Percentiles rank a stretch among this genome's conserved stretches.
Evolutionary conservation across 2,113 vertebrate genomes (phyloP).

Genomic region (Ivindomyrus marchei): DNA sequence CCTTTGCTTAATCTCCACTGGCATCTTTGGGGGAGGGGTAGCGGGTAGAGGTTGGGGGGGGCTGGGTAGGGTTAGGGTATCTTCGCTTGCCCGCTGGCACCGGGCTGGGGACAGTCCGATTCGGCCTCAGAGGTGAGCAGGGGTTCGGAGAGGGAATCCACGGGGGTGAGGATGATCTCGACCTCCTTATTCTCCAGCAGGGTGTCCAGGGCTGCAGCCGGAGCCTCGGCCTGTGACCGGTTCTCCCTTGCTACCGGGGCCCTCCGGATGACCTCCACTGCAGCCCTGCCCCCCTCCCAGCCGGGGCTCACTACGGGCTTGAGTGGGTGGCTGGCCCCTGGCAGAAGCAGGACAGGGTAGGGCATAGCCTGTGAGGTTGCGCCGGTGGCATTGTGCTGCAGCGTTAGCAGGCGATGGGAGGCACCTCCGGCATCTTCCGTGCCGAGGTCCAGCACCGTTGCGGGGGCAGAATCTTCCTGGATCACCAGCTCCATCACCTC

Average conservation of each 20-base stretch:
- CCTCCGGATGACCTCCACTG: slow-evolving; percentile 56
- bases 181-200: slow-evolving; percentile 50
- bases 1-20: slow-evolving; percentile 15
- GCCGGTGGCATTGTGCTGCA: slow-evolving; percentile 24
- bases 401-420: slow-evolving; percentile 36
- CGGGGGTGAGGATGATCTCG: slow-evolving; percentile 51
- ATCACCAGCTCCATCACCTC: slow-evolving; percentile 53
- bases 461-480: slow-evolving; percentile 47
- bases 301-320: slow-evolving; percentile 7
- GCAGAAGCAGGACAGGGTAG: slow-evolving; percentile 46
- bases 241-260: slow-evolving; percentile 5
- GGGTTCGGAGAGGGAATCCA: slow-evolving; percentile 32
- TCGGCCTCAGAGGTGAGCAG: background rate
- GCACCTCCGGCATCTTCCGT: slow-evolving; percentile 22
- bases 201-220: slow-evolving; percentile 20
- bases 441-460: slow-evolving; percentile 13
- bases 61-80: slow-evolving; percentile 20
- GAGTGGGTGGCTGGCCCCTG: slow-evolving; percentile 18
- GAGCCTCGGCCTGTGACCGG: background rate
- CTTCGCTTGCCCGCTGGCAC: slow-evolving; percentile 16
- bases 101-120: slow-evolving; percentile 12
- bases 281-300: slow-evolving; percentile 47
- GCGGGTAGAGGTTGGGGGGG: slow-evolving; percentile 7
- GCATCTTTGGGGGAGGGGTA: slow-evolving; percentile 14
- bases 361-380: slow-evolving; percentile 1